These are phyloP conservation scores for Cyprinella venusta DNA, from an alignment of 2,797 vertebrate species.

Conservation along the genomic window DNA sequence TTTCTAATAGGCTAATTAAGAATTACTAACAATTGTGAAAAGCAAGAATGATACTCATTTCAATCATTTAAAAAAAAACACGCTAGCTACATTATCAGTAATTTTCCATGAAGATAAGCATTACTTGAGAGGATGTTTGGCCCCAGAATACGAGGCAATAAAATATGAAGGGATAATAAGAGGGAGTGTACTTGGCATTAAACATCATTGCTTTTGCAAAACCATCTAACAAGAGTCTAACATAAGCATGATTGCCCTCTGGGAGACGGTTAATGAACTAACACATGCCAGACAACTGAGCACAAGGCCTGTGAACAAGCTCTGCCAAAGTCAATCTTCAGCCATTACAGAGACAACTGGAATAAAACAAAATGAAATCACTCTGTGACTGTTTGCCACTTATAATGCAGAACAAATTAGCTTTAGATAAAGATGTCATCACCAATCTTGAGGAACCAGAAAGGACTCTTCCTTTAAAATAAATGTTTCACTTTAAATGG, in stretches of 20 bases:
- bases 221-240: conserved; percentile 47
- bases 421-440: not conserved
- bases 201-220: conserved; percentile 19
- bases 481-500: not conserved
- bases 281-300: conserved; percentile 35
- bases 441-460: not conserved
- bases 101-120: conserved; percentile 10
- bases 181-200: conserved; percentile 30
- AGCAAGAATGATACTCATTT: not conserved
- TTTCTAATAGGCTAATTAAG: not conserved
- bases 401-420: not conserved
- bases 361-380: conserved; percentile 31
- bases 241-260: conserved; percentile 36
- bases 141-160: conserved; percentile 23
- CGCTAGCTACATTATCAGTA: not conserved
- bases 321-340: conserved; percentile 32
- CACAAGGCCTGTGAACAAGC: conserved; percentile 28
- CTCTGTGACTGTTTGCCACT: not conserved
- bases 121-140: conserved; percentile 27
- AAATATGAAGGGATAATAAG: conserved; percentile 31
- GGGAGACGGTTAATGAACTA: conserved; percentile 47
- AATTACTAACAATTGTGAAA: not conserved
- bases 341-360: conserved; percentile 36
- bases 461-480: not conserved
- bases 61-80: not conserved